Evolutionary conservation across 2,888 invertebrate species (phyloP), one percentile per base, ranked within the genome.

Genomic region (Neoascia interrupta): DNA sequence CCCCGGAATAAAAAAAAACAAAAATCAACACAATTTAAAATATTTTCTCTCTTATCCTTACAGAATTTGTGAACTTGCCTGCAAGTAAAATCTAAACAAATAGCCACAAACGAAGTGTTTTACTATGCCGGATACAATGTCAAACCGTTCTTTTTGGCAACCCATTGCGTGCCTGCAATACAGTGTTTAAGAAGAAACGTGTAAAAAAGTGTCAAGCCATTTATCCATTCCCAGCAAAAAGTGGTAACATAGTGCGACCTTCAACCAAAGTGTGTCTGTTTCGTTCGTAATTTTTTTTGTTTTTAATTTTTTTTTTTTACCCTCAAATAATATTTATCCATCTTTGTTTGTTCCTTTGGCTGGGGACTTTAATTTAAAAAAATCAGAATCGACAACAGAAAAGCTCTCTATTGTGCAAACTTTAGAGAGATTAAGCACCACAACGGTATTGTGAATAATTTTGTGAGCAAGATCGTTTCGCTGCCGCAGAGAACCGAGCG

Each of bases 291-390:
- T 39, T 37, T 56, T 53, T 53, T 28, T 41, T 37, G 18, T 43
- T 34, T 51, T 53, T 58, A 66, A 36, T 54, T 16, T 54, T 26
- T 37, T 11, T 58, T 34, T 53, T 61, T 31, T 43, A 31, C 15
- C 28, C 28, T 53, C 37, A 51, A 66, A 47, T 56, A 31, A 31
- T 68, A 63, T 79, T 79, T 72, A 63, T 61, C 26, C 41, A 49
- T 36, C 19, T 37, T 63, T 76, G 64, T 76, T 79, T 72, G 64
- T 66, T 79, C 72, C 47, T 72, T 49, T 72, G 54, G 39, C 47
- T 39, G 31, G 15, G 37, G 23, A 64, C 36, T 56, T 37, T 45
- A 69, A 63, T 56, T 26, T 37, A 34, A 64, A 45, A 43, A 60
- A 56, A 34, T n/a, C 10, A 37, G 10, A n/a, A 37, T 19, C 41